Conservation (phyloP, 2,113 vertebrate genomes). For the Chroicocephalus ridibundus region DNA sequence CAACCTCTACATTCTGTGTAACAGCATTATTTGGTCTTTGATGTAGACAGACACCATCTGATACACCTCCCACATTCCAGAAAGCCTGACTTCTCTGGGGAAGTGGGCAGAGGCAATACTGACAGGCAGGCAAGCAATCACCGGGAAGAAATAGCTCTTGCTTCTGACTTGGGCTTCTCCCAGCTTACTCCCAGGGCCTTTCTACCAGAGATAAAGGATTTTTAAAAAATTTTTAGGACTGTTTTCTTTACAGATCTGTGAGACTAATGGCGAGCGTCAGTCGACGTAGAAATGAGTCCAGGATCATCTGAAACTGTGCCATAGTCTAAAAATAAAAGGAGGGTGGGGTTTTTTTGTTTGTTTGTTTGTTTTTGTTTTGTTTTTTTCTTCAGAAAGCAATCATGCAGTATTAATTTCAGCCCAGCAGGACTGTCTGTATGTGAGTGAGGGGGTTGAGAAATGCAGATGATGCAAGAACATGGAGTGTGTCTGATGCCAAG, state of each 20-base stretch:
- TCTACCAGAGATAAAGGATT: neutral
- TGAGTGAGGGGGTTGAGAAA: neutral
- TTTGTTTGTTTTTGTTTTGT: too few species aligned
- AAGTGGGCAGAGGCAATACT: neutral
- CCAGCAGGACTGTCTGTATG: neutral
- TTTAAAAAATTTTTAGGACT: neutral
- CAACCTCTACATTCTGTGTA: neutral
- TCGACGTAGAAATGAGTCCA: neutral
- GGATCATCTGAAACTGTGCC: conserved; percentile 4
- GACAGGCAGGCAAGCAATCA: neutral
- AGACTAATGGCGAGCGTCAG: neutral
- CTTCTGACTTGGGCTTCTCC: neutral
- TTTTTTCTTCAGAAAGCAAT: neutral
- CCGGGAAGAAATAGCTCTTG: neutral
- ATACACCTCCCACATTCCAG: neutral
- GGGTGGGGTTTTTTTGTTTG: too few species aligned
- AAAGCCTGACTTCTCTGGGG: neutral
- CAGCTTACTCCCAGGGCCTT: neutral
- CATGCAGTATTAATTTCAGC: conserved; percentile 5
- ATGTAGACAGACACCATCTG: conserved; percentile 29
- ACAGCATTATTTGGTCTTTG: neutral
- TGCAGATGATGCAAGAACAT: neutral
- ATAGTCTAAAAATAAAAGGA: neutral
- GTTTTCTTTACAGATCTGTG: neutral
- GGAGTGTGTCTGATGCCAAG: neutral